Evolutionary conservation across 2,797 vertebrate species (phyloP).

Genomic region (Coregonus suidteri): DNA sequence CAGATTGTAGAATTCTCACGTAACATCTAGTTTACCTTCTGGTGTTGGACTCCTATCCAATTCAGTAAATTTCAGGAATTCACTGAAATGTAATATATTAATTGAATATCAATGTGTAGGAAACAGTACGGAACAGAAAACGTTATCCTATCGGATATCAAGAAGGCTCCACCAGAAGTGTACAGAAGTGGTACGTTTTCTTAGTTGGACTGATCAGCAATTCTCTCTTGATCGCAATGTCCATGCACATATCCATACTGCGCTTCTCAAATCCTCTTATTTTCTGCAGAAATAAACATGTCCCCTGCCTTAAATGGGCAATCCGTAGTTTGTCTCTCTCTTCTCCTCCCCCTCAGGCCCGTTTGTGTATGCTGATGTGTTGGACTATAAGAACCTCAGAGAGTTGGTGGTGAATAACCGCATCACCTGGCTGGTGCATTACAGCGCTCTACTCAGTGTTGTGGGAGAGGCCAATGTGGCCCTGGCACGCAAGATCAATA

Average conservation of each 20-base stretch:
- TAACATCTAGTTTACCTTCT: background rate
- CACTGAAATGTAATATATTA: background rate
- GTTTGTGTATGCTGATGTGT: constrained; percentile 79
- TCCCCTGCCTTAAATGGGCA: background rate
- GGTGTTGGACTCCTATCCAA: background rate
- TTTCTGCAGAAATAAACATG: background rate
- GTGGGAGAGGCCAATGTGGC: constrained; percentile 78
- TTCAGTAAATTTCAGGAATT: background rate
- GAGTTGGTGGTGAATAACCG: constrained; percentile 78
- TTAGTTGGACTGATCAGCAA: background rate
- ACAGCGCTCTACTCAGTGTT: constrained; percentile 79
- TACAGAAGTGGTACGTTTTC: constrained; percentile 65
- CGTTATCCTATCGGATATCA: constrained; percentile 80
- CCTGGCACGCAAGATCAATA: constrained; percentile 80
- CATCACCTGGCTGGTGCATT: constrained; percentile 80
- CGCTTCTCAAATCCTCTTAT: background rate
- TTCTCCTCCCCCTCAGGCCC: constrained; percentile 62
- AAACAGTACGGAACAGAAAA: constrained; percentile 76
- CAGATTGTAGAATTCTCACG: background rate
- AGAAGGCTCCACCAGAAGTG: constrained; percentile 75
- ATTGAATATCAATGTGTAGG: constrained; percentile 51
- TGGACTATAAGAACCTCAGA: constrained; percentile 79
- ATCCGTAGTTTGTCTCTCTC: background rate
- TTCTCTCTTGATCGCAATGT: constrained; percentile 10
- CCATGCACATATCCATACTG: background rate